A percentile compares a stretch with the other conserved stretches of the same genome.
Conservation (phyloP, 2,797 vertebrate species). For the Oreortyx pictus region DNA sequence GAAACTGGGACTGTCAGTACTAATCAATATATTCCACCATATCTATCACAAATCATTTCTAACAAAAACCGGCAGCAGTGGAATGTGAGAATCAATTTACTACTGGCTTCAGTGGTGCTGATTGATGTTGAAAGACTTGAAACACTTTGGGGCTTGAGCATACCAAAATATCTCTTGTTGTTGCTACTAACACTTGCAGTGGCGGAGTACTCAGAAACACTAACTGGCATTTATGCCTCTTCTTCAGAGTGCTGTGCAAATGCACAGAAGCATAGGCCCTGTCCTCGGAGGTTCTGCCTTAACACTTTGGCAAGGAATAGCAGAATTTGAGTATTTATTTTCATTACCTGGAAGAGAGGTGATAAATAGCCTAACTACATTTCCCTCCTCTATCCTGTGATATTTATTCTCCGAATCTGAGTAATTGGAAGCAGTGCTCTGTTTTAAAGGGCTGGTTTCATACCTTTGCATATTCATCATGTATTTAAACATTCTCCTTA, state of each 20-base stretch:
- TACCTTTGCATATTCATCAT: not conserved
- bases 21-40: slow-evolving; percentile 73
- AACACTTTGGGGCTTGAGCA: slow-evolving; percentile 39
- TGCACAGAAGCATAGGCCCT: not conserved
- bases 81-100: slow-evolving; percentile 64
- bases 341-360: slow-evolving; percentile 28
- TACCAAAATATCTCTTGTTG: not conserved
- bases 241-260: not conserved
- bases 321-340: not conserved
- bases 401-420: not conserved
- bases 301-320: not conserved
- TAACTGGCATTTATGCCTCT: not conserved
- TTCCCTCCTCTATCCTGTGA: not conserved
- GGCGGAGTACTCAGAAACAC: not conserved
- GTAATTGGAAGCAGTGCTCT: not conserved
- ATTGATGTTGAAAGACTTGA: slow-evolving; percentile 62
- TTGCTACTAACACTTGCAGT: not conserved
- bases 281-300: not conserved
- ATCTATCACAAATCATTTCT: slow-evolving; percentile 70
- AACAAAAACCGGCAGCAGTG: slow-evolving; percentile 53
- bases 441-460: not conserved
- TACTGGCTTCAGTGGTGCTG: slow-evolving; percentile 31
- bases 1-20: slow-evolving; percentile 70
- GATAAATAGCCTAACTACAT: not conserved
- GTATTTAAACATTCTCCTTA: not conserved